Conservation (phyloP, 2,888 invertebrate species). For the Drosophila prostipennis region DNA sequence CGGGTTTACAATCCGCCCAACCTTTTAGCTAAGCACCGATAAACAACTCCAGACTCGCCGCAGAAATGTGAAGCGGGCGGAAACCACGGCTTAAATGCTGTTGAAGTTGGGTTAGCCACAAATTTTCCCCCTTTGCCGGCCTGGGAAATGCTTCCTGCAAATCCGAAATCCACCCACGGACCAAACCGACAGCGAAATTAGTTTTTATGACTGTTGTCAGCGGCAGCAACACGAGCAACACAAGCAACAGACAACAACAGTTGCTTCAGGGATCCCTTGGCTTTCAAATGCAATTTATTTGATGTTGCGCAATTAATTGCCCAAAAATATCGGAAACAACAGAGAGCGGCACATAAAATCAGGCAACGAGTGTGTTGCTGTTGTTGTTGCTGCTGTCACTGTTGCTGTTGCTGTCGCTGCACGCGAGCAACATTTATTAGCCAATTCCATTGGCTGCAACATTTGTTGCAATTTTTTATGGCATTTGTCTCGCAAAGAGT, state of each 20-base stretch:
- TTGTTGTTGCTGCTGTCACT: constrained; percentile 42
- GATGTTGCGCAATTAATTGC: constrained; percentile 78
- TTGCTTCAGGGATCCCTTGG: constrained; percentile 32
- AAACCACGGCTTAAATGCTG: constrained; percentile 34
- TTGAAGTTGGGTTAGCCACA: constrained; percentile 27
- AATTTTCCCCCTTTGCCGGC: constrained; percentile 14
- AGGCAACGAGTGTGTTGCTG: constrained; percentile 28
- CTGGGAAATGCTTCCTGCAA: constrained; percentile 36
- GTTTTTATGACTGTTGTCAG: constrained; percentile 69
- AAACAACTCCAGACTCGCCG: constrained; percentile 32
- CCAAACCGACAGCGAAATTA: constrained; percentile 56
- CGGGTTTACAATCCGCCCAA: constrained; percentile 4
- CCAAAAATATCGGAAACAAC: constrained; percentile 49
- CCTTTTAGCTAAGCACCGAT: constrained; percentile 37
- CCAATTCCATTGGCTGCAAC: constrained; percentile 61
- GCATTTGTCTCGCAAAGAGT: constrained; percentile 32
- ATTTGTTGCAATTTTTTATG: constrained; percentile 75
- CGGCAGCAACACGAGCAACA: constrained; percentile 35
- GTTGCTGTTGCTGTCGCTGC: constrained; percentile 29
- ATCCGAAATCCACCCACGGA: constrained; percentile 38
- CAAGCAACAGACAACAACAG: constrained; percentile 11
- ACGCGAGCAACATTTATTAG: constrained; percentile 67
- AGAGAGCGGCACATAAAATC: constrained; percentile 32
- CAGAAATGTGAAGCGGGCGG: constrained; percentile 23
- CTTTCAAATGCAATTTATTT: constrained; percentile 73